Base-by-base conservation (phyloP, 2,113 vertebrate genomes). In the Pyxicephalus adspersus region DNA sequence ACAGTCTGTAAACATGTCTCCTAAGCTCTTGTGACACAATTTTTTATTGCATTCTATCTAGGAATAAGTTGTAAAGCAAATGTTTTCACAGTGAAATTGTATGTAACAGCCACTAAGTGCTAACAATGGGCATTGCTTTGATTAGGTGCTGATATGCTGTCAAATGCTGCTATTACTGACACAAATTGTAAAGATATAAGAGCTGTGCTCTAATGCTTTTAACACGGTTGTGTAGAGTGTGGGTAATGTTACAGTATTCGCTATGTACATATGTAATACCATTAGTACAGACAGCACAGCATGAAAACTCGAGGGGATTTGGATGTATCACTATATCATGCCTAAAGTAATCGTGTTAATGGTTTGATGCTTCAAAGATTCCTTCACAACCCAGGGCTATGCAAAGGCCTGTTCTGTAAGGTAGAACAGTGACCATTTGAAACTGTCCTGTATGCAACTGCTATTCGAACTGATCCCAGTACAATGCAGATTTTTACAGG, bases 261-360 rank as follows among this genome's bases (percentile, higher is more conserved):
- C 68, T 64, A 51, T 73, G 51, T 81, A 81, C 60, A 81, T 64
- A 81, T 81, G 79, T 81, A 81, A 81, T 74, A 64, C 57, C 68
- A 81, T 81, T 81, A 81, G 68, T 60, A 19, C n/a, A 52, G 23
- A 80, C 51, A 80, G 60, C 50, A 17, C n/a, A 65, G 58, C 68
- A 61, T 73, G 25, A 72, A 81, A 60, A 26, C 79, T 65, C 79
- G 65, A 31, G 68, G 60, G 79, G 70, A 74, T 72, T 73, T 81
- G 58, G 50, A 72, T 51, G 57, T 52, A 71, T 81, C 50, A 28
- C 58, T 57, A 25, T n/a, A 81, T 57, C 60, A 81, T 65, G n/a
- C 45, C 58, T 55, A 18, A n/a, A 64, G 70, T 81, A 81, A 81
- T 81, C 79, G 64, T 81, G 70, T 74, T 81, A 81, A 73, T 73